Conservation (phyloP, 2,113 vertebrate species). For the Myxocyprinus asiaticus region DNA sequence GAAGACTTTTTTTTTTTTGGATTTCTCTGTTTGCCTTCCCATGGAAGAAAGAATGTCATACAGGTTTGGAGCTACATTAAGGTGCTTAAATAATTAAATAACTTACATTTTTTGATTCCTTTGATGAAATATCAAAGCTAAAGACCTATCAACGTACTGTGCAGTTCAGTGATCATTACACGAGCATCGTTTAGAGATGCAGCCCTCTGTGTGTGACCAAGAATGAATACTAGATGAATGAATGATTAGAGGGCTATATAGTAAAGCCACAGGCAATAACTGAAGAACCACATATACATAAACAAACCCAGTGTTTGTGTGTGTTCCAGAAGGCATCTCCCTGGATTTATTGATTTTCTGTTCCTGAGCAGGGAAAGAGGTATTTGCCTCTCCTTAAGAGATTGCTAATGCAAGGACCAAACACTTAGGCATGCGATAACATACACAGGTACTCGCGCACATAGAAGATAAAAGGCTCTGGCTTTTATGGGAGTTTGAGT, state of each 20-base stretch:
- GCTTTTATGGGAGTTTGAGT: neutral
- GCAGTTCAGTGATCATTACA: conserved; percentile 31
- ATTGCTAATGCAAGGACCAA: neutral
- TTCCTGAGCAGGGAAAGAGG: neutral
- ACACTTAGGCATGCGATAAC: conserved; percentile 1
- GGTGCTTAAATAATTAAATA: too few relatives aligned
- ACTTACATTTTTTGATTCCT: too few relatives aligned
- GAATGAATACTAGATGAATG: neutral
- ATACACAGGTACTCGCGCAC: neutral
- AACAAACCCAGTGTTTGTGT: neutral
- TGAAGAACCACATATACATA: conserved; percentile 31
- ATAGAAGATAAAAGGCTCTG: neutral
- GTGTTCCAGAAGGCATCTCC: neutral
- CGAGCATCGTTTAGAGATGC: conserved; percentile 8
- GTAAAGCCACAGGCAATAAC: conserved; percentile 39
- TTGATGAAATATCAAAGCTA: too few relatives aligned
- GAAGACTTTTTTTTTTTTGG: too few relatives aligned
- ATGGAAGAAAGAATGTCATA: too few relatives aligned
- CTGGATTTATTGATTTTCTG: conserved; percentile 26
- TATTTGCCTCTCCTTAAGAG: conserved; percentile 27
- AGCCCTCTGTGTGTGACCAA: too few relatives aligned
- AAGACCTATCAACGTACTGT: neutral
- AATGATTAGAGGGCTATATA: conserved; percentile 28
- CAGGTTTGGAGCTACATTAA: too few relatives aligned
- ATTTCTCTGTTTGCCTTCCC: too few relatives aligned